These are phyloP conservation scores for Lithobates sylvaticus DNA, from an alignment of 2,797 vertebrate species.

Conservation along the genomic window DNA sequence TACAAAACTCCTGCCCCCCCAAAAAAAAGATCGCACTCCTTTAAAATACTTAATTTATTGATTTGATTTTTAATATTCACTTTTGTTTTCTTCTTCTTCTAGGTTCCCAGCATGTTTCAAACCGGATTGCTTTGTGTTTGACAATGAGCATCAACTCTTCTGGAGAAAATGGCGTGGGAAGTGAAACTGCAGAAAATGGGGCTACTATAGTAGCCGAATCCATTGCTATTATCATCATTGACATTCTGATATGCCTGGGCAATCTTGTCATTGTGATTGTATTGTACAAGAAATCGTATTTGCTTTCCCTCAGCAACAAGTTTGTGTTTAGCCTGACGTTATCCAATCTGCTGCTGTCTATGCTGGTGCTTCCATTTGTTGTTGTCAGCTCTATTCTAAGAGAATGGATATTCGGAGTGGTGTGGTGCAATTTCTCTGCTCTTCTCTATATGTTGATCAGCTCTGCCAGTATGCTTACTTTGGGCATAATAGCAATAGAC, in stretches of 20 bases:
- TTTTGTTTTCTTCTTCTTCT: constrained; percentile 46
- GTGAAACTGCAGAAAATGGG: constrained; percentile 67
- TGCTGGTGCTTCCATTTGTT: constrained; percentile 93
- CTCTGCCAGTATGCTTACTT: constrained; percentile 97
- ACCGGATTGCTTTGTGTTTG: constrained; percentile 67
- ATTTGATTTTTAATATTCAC: background rate
- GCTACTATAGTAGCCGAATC: constrained; percentile 82
- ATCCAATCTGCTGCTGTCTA: constrained; percentile 93
- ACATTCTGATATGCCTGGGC: constrained; percentile 90
- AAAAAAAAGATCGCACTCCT: too few relatives aligned
- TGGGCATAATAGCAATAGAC: constrained; percentile 95
- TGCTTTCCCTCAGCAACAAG: constrained; percentile 98
- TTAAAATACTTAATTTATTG: too few relatives aligned
- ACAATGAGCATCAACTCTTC: constrained; percentile 88
- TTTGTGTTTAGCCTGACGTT: constrained; percentile 97
- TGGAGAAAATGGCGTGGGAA: constrained; percentile 77
- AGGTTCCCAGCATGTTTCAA: constrained; percentile 77
- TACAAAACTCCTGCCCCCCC: too few relatives aligned
- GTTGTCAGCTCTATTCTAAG: constrained; percentile 88
- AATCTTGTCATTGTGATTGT: constrained; percentile 92
- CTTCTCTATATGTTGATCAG: constrained; percentile 97
- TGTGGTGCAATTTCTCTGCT: constrained; percentile 98
- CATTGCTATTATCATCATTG: constrained; percentile 88
- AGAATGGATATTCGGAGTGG: constrained; percentile 96
- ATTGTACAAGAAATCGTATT: constrained; percentile 93